Conservation (phyloP, 1,140 invertebrate species). For the Thaumetopoea pityocampa region DNA sequence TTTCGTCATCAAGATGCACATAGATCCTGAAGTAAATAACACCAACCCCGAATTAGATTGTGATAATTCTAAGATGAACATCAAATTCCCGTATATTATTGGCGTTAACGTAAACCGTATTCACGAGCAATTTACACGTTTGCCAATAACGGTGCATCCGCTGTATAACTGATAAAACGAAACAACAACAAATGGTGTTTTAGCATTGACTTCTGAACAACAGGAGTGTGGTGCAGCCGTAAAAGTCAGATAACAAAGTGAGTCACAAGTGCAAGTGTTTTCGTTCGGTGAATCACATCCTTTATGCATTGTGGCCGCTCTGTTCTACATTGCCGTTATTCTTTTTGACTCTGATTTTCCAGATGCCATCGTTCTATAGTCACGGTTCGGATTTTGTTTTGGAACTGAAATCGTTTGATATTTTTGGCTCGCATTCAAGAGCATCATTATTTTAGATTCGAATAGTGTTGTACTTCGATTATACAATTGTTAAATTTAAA, state of each 20-base stretch:
- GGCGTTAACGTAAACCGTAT: conserved; percentile 11
- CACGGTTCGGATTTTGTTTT: conserved; percentile 32
- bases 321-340: conserved; percentile 47
- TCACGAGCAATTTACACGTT: conserved; percentile 36
- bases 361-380: conserved; percentile 36
- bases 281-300: conserved; percentile 52
- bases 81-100: no score
- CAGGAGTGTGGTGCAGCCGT: conserved; percentile 37
- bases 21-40: no score
- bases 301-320: conserved; percentile 47
- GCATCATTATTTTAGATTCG: conserved; percentile 34
- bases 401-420: conserved; percentile 43
- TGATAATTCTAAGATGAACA: no score
- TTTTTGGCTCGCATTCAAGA: conserved; percentile 53
- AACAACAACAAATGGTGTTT: conserved; percentile 35
- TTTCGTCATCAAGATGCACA: no score
- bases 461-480: conserved; percentile 34
- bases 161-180: conserved; percentile 48
- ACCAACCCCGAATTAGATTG: no score
- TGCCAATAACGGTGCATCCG: conserved; percentile 49
- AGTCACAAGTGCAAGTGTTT: conserved; percentile 48
- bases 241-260: conserved; percentile 57
- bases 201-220: conserved; percentile 30
- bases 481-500: conserved; percentile 34
- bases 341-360: conserved; percentile 51